Conservation (phyloP, 1,140 invertebrate genomes). For the Trachymyrmex cornetzi region DNA sequence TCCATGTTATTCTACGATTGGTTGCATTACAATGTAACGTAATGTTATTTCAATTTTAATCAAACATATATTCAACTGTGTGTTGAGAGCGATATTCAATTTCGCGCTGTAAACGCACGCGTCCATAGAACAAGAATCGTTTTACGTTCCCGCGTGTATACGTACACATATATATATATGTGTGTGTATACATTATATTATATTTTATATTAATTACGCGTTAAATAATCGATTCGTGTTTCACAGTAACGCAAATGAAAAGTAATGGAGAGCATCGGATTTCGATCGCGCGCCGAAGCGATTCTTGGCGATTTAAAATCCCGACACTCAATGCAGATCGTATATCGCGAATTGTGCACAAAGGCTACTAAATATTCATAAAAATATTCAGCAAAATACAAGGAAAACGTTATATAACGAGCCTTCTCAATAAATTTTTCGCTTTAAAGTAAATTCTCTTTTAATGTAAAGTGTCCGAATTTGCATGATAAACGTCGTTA, state of each 20-base stretch:
- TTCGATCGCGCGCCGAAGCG: slow-evolving; percentile 29
- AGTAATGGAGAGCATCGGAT: slow-evolving; percentile 51
- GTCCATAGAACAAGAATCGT: slow-evolving; percentile 46
- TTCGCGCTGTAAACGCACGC: slow-evolving; percentile 43
- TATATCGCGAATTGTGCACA: slow-evolving; percentile 37
- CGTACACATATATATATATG: too few relatives aligned
- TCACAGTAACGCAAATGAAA: slow-evolving; percentile 41
- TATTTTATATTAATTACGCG: slow-evolving; percentile 56
- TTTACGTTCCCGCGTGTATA: slow-evolving; percentile 5
- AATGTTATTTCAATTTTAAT: slow-evolving; percentile 59
- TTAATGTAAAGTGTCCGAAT: slow-evolving; percentile 46
- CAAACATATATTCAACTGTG: slow-evolving; percentile 7
- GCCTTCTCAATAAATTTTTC: slow-evolving; percentile 11
- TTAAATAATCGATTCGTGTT: slow-evolving; percentile 52
- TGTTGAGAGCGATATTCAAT: slow-evolving; percentile 45
- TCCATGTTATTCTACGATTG: slow-evolving; percentile 19
- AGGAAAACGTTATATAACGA: background rate
- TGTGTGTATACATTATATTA: background rate
- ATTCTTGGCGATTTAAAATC: slow-evolving; percentile 45
- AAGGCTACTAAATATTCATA: slow-evolving; percentile 58
- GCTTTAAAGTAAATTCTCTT: slow-evolving; percentile 11
- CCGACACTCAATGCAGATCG: slow-evolving; percentile 38
- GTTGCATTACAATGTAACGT: slow-evolving; percentile 31
- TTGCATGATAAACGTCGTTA: slow-evolving; percentile 68
- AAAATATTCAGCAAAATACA: slow-evolving; percentile 32